Base-by-base conservation (phyloP, 2,888 invertebrate genomes). In the Heliconius erato region DNA sequence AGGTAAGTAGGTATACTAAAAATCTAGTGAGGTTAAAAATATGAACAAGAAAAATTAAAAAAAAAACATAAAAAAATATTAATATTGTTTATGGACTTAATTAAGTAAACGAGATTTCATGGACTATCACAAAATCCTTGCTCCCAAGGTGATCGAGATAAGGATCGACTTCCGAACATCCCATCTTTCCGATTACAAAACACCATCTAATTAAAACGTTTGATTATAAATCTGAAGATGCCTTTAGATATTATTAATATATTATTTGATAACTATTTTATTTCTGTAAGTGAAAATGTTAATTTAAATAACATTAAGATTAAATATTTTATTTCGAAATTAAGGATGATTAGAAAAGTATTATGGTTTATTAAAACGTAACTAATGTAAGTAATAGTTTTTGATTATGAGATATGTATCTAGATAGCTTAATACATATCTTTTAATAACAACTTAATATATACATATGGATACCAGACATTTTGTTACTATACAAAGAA, bases 71-170 rank as follows among this genome's bases (percentile, higher is more conserved):
- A 35, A 76, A 35, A 49, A 59, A 59, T 67, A 78, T 78, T 28
- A 67, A 78, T 44, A 79, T 81, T 83, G 44, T 80, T 80, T 82
- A 82, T 80, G 78, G 78, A 72, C 82, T 80, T 80, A 80, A 82
- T 84, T 84, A 84, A 80, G 74, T 49, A 84, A 82, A 65, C 82
- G 74, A 82, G 74, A 80, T 82, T 84, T 78, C 79, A 76, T 81
- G 71, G 76, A 71, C 79, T 90, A 86, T 87, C 87, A 80, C 71
- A 81, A 79, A 81, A 83, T 83, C 84, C 83, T 81, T 81, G 84
- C 84, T 83, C 80, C 87, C 89, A 89, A 91, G 89, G 89, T 88
- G 88, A 90, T 87, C 87, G 85, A 91, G 92, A 93, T 93, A 91
- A 91, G 71, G 63, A 92, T 93, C 91, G 85, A 88, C 90, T 91